Base-by-base conservation (phyloP, 2,888 invertebrate species). In the Pterostichus niger region DNA sequence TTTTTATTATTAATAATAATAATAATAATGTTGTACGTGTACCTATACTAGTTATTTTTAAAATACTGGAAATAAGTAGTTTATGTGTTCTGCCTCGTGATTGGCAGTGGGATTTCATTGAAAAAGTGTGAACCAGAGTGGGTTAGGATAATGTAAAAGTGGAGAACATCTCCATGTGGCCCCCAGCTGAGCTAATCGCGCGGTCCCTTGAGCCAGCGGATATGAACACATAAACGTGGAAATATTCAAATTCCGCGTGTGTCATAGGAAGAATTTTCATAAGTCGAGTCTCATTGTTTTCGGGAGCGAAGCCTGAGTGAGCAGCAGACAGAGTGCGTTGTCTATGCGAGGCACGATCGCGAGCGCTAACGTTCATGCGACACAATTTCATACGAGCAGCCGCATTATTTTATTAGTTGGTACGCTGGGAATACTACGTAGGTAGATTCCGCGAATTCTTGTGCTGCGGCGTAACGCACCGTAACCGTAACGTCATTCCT, bases 161-260 rank as follows among this genome's bases (percentile, higher is more conserved):
- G 24, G 24, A 24, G 24, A 24, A 3, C 24, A 24, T 24, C 24
- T 24, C 24, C 24, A 24, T 24, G 24, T 24, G 24, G 24, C 24
- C 24, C 24, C 24, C 24, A 24, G 24, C 24, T 24, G 24, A 24
- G 24, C 17, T 56, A 56, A 56, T 56, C 56, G 56, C 56, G 56
- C 4, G n/a, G 6, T 49, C 13, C n/a, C 49, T 49, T 0, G 11
- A 11, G 56, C 9, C 44, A 71, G 11, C 88, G 88, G 88, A 89
- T 89, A 89, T 89, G 89, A 89, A 88, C 86, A 88, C 88, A 89
- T 89, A 89, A 89, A 88, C 87, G 88, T 86, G 87, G 85, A 87
- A 88, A 89, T 88, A 88, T 88, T 87, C 87, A 86, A 85, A 71
- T 71, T 71, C 68, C 68, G 35, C 86, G 86, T 87, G 86, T 86